Base-by-base conservation (phyloP, 2,888 invertebrate species). In the Lithophane socia region DNA sequence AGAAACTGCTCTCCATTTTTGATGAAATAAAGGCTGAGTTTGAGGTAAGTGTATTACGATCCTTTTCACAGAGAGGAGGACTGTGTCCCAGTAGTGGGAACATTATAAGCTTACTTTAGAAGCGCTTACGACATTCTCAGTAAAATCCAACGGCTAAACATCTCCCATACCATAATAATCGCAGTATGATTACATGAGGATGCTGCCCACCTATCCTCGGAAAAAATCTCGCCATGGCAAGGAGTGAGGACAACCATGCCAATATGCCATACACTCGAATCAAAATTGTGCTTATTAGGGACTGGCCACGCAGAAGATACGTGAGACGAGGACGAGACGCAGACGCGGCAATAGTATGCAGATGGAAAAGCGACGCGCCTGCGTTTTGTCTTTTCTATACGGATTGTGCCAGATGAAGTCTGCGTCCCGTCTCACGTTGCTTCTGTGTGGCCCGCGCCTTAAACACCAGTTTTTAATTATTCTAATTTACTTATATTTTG, bases 11-110 rank as follows among this genome's bases (percentile, higher is more conserved):
- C 64, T 92, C 93, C 75, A 97, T 97, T 68, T 97, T 97, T 82
- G 96, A 97, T 84, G 96, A 97, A 82, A 95, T 98, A 83, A 97
- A 97, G 94, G 93, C 96, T 89, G 97, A 97, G 90, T 97, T 98
- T 93, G 93, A 97, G 87, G 97, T 97, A 90, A 93, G 92, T 58
- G 24, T 7, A 58, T 58, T 58, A 24, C 7, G 24, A 24, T 13
- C 7, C 13, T 13, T 24, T 24, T 58, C 13, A 58, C 58, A 58
- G 24, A 58, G 24, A 24, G 10, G 3, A 24, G 13, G 13, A 12
- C 56, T 58, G 13, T 13, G 5, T 13, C n/a, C 10, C n/a, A n/a
- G 12, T 5, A n/a, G 12, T 56, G 12, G 56, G 24, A 24, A 24
- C 13, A 58, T 24, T 56, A 16, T 24, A 24, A 58, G 13, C 24